Conservation (phyloP, 1,140 invertebrate genomes). For the Cydia strobilella region DNA sequence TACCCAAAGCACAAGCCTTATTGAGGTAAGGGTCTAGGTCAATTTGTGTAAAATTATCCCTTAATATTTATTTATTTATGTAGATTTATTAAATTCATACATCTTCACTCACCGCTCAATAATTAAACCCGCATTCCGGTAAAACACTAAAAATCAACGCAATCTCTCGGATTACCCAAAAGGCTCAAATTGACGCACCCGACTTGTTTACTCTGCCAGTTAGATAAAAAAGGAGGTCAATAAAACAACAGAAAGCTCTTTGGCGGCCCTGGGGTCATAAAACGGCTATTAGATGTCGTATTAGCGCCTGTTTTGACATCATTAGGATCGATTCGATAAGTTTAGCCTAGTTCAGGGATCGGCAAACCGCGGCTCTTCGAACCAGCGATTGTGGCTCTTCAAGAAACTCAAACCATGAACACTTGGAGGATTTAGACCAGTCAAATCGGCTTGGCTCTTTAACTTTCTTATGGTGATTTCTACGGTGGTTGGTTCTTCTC, state of each 20-base stretch:
- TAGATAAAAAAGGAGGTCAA: constrained; percentile 69
- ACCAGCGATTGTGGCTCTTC: too few relatives aligned
- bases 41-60: too few relatives aligned
- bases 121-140: neutral
- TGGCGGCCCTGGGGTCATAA: constrained; percentile 67
- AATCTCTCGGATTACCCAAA: constrained; percentile 39
- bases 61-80: too few relatives aligned
- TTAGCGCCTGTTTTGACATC: constrained; percentile 78
- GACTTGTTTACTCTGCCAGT: constrained; percentile 71
- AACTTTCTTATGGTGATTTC: too few relatives aligned
- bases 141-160: neutral
- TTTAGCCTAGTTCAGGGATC: constrained; percentile 31
- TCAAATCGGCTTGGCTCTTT: too few relatives aligned
- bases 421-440: too few relatives aligned
- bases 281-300: constrained; percentile 71
- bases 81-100: neutral
- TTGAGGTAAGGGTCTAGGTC: too few relatives aligned
- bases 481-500: too few relatives aligned
- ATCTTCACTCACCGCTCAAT: neutral
- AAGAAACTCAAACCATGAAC: too few relatives aligned
- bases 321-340: constrained; percentile 67
- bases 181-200: constrained; percentile 63
- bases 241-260: constrained; percentile 73
- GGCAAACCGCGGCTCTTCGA: too few relatives aligned
- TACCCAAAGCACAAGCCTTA: too few relatives aligned